Evolutionary conservation across 2,888 invertebrate species (phyloP), one percentile per base, ranked within the genome.

Genomic region (Zelleria hepariella): DNA sequence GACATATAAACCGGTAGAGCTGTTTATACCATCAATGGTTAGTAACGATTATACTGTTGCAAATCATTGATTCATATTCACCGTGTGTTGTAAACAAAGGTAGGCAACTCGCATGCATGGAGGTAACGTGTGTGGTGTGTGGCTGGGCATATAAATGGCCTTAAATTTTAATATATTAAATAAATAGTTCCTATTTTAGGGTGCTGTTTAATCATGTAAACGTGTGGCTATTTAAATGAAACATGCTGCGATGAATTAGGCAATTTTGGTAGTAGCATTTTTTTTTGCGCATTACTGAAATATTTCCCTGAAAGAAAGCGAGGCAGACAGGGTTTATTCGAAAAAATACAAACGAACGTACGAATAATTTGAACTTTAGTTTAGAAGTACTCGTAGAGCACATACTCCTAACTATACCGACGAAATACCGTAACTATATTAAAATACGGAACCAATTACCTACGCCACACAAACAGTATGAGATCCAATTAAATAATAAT

Each of bases 1-100:
- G 85, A 78, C 77, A 74, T 73, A 75, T 66, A 78, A 79, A 56
- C 81, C 77, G 72, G 80, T 77, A 74, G 61, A 71, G 68, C 64
- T 63, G 73, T 73, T 74, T 78, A 74, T 68, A 59, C 82, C 77
- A 68, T 78, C 64, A 74, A 78, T 69, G 75, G 79, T 63, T 63
- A n/a, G n/a, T n/a, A 69, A 66, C 73, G 75, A 80, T 81, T 78
- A 71, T 77, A 73, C 77, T 77, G 70, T 72, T 64, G 63, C 64
- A 61, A 61, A 61, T 67, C 63, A 58, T 60, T 64, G 66, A 68
- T 74, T 77, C 72, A 68, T 72, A 80, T 78, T 77, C 77, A 73
- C 60, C 63, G 61, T 67, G 61, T 61, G 64, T 67, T 61, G 60
- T 62, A 60, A 61, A 62, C 62, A 61, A 61, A 61, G 59, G 54